A percentile compares a stretch with the other conserved stretches of the same genome.
These are phyloP conservation scores for Thalpophila matura DNA, from an alignment of 2,888 invertebrate genomes.

Conservation along the genomic window DNA sequence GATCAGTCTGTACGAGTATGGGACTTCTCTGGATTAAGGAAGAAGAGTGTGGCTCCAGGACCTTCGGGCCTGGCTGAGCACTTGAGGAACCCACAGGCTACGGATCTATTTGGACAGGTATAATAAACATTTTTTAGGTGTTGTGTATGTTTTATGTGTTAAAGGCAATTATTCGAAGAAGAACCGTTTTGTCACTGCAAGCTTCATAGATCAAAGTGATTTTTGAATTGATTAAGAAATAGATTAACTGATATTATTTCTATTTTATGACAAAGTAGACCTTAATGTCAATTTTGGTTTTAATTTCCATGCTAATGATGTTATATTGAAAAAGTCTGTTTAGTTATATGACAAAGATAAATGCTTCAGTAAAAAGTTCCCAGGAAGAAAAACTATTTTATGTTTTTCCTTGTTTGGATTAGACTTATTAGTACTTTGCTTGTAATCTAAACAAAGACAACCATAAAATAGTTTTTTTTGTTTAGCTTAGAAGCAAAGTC, in stretches of 20 bases:
- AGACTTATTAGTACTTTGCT: too few species aligned
- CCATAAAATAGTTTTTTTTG: not conserved
- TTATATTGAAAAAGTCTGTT: not conserved
- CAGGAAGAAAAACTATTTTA: too few species aligned
- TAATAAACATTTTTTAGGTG: conserved; percentile 38
- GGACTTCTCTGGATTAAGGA: conserved; percentile 99
- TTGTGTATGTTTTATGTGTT: conserved; percentile 39
- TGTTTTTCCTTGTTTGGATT: too few species aligned
- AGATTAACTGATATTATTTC: not conserved
- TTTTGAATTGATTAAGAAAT: conserved; percentile 8
- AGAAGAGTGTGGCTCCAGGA: conserved; percentile 99
- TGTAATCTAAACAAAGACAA: too few species aligned
- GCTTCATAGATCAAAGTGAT: too few species aligned
- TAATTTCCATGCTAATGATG: not conserved
- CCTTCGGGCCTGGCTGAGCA: conserved; percentile 97
- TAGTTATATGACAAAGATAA: not conserved
- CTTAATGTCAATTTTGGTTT: not conserved
- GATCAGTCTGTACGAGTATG: conserved; percentile 99
- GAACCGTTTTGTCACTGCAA: too few species aligned
- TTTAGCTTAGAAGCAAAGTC: not conserved
- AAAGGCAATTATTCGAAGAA: too few species aligned
- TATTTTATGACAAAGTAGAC: not conserved
- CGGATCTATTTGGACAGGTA: conserved; percentile 97
- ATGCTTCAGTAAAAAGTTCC: not conserved
- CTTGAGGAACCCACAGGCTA: conserved; percentile 95